These are phyloP conservation scores for Clitarchus hookeri DNA, from an alignment of 2,888 invertebrate genomes.

Conservation along the genomic window DNA sequence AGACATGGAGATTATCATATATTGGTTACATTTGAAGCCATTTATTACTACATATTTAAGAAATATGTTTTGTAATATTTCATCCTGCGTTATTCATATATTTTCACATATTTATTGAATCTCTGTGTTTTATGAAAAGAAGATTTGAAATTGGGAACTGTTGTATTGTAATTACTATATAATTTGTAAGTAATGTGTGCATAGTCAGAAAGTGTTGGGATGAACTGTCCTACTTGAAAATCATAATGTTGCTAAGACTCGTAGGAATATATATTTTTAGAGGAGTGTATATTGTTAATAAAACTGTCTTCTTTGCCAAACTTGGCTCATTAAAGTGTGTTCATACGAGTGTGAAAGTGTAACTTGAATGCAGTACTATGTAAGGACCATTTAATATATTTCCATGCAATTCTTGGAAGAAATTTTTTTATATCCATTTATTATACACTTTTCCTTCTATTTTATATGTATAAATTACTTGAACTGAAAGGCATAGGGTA, in stretches of 20 bases:
- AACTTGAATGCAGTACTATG: not conserved
- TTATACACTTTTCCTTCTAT: too few species aligned
- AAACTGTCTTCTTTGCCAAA: not conserved
- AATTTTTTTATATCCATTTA: too few species aligned
- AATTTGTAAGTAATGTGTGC: too few species aligned
- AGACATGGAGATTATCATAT: not conserved
- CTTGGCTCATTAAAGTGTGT: not conserved
- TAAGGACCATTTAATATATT: not conserved
- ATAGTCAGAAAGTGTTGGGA: too few species aligned
- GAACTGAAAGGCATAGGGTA: too few species aligned
- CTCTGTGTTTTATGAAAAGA: not conserved
- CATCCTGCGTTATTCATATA: not conserved
- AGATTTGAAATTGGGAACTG: not conserved
- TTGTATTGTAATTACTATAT: too few species aligned
- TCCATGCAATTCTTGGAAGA: too few species aligned
- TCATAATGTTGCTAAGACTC: not conserved
- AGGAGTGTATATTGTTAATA: not conserved
- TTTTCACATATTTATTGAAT: not conserved
- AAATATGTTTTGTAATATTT: not conserved
- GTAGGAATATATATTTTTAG: slow-evolving; percentile 11
- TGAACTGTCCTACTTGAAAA: not conserved
- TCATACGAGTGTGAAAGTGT: not conserved
- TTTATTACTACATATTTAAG: not conserved
- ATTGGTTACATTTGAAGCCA: not conserved
- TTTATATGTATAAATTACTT: too few species aligned